phyloP scores from a whole-genome alignment of 2,797 vertebrate genomes.

The Acestrorhynchus altus region DNA sequence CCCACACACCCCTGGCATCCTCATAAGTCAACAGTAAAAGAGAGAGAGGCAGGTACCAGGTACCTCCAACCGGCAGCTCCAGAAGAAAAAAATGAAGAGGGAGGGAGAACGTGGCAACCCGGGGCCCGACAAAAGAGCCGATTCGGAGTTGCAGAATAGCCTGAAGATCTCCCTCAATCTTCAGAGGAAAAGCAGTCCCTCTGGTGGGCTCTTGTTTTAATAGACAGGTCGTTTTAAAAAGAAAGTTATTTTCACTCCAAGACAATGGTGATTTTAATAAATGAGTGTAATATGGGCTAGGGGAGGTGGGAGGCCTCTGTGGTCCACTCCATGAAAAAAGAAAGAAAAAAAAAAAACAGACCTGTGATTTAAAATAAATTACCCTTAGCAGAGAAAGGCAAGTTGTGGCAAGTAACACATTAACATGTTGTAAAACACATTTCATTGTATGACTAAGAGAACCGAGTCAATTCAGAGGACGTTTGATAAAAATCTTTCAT shows the following conservation, averaged over 20 bases:
- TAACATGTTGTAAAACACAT: constrained; percentile 40
- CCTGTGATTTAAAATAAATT: constrained; percentile 55
- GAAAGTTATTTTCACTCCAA: constrained; percentile 76
- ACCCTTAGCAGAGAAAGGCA: constrained; percentile 40
- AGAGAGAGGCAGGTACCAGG: constrained; percentile 73
- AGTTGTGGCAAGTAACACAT: constrained; percentile 29
- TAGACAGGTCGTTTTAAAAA: constrained; percentile 62
- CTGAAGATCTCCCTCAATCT: constrained; percentile 82
- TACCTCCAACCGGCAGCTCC: constrained; percentile 67
- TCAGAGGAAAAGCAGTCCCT: constrained; percentile 71
- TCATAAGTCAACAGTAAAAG: constrained; percentile 86
- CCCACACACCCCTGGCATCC: constrained; percentile 78
- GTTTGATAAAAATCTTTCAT: neutral
- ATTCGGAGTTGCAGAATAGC: constrained; percentile 68
- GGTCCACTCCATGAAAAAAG: constrained; percentile 63
- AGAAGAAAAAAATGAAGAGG: constrained; percentile 49
- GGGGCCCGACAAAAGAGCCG: constrained; percentile 60
- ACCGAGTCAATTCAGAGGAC: neutral
- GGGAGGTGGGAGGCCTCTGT: constrained; percentile 65
- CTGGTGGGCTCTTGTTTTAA: constrained; percentile 66
- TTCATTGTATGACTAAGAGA: constrained; percentile 21
- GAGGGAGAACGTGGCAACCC: constrained; percentile 54
- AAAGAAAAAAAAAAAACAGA: constrained; percentile 25
- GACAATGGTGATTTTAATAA: constrained; percentile 72
- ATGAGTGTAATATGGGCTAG: constrained; percentile 70